Base-by-base conservation (phyloP, 2,888 invertebrate species). In the Acleris emargana region DNA sequence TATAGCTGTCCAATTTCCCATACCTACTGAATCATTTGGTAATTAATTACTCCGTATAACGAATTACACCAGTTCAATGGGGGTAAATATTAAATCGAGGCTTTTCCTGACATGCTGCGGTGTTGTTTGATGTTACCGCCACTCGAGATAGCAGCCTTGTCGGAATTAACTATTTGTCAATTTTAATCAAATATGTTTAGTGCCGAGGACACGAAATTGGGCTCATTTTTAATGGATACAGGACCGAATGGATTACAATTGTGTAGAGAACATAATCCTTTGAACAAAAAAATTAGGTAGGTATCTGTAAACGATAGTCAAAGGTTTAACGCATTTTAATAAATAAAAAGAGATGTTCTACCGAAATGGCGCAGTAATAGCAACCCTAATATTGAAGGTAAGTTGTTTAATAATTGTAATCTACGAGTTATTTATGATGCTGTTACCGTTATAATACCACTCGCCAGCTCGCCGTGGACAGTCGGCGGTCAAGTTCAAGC, bases 351-450 rank as follows among this genome's bases (percentile, higher is more conserved):
- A 9, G 9, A 7, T 32, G 32, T 9, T 7, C 32, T 11, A 17
- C 49, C 20, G 7, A 7, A 20, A 18, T 11, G 17, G 16, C 11
- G 49, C 18, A 11, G 49, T 20, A 49, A 4, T 9, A 13, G 49
- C 49, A 9, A 1, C 49, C 49, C 49, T 49, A 49, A 49, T 49
- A 11, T 5, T 49, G 49, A 49, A 49, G 49, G 49, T 18, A 18
- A 47, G n/a, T 49, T 7, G 7, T 49, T 7, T 18, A 49, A 49
- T 49, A 20, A 47, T 49, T 3, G 20, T 57, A 32, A 57, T 57
- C 55, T 55, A 13, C n/a, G 54, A 25, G 16, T 43, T 57, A 57
- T 22, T 58, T 64, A 58, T 58, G 58, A 22, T 28, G 18, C 17
- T 16, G 20, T 43, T 25, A 58, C 11, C 7, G 49, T 49, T 20